Evolutionary conservation across 2,797 vertebrate genomes (phyloP), one percentile per base, ranked within the genome.

Genomic region (Halcyon badia): DNA sequence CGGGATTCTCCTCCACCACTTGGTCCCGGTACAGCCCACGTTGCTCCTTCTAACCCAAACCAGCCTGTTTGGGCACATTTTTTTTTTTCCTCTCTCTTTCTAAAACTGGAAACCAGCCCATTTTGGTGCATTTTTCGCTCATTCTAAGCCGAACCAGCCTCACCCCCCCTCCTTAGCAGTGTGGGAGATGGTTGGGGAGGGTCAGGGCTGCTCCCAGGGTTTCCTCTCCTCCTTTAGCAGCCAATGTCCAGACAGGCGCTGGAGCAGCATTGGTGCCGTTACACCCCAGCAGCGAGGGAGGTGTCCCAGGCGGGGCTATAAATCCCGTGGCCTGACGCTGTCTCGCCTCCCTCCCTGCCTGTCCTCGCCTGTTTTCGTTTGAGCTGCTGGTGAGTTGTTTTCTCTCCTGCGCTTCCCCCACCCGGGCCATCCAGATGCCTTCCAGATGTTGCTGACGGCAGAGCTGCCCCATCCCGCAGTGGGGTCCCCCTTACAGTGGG

Each of bases 261-360:
- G 91, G 39, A 17, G 10, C 25, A 30, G 68, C 19, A 2, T 6
- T 31, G 87, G 33, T 17, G 28, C 90, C 69, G 87, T 48, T 61
- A 62, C 78, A 19, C 4, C 41, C 22, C 13, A 9, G 11, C 3
- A 33, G 22, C 2, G 54, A 69, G 87, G 81, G 90, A 69, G 89
- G 92, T 6, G 78, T 10, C 91, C 61, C 92, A 31, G 93, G 80
- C 93, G 14, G 83, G 56, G 86, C n/a, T 93, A 95, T 96, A 96
- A 96, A 96, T 68, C 37, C 83, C 22, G 0, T 11, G 16, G 22
- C 31, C 39, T 2, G 41, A 4, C 6, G 0, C 44, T 0, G 3
- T 9, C 44, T 87, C 22, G 4, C 4, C 41, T 91, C 44, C 86
- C 10, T 4, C 56, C 76, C 76, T 61, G 5, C 90, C 90, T 6